phyloP scores from a whole-genome alignment of 2,888 invertebrate genomes.

The Drosophila acutilabella region DNA sequence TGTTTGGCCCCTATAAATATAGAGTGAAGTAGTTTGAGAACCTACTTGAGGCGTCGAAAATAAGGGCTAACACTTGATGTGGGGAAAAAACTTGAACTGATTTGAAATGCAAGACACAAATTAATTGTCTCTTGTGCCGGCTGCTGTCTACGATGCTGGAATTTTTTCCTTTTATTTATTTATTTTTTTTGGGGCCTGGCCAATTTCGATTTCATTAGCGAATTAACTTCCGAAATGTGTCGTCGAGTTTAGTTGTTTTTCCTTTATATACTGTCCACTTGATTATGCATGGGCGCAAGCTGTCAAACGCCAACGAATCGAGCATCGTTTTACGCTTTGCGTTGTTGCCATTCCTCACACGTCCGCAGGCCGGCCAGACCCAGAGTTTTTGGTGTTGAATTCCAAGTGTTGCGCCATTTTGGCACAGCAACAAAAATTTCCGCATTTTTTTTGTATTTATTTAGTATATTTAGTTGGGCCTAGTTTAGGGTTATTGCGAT shows the following conservation, averaged over 20 bases:
- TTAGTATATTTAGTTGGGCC: not conserved
- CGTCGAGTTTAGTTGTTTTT: constrained; percentile 3
- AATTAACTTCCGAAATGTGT: constrained; percentile 68
- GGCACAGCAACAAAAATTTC: constrained; percentile 24
- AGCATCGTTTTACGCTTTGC: not conserved
- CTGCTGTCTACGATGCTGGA: constrained; percentile 14
- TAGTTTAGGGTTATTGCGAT: constrained; percentile 4
- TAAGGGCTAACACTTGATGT: not conserved
- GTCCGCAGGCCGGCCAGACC: not conserved
- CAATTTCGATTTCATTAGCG: constrained; percentile 87
- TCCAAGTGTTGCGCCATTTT: constrained; percentile 41
- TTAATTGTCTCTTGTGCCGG: not conserved
- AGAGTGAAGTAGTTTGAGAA: not conserved
- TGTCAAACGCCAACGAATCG: constrained; percentile 16
- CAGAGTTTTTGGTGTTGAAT: constrained; percentile 48
- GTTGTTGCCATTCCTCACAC: not conserved
- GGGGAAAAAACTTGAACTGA: constrained; percentile 21
- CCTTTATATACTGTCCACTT: constrained; percentile 34
- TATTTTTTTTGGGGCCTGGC: constrained; percentile 17
- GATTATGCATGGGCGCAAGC: constrained; percentile 55
- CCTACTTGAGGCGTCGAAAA: not conserved
- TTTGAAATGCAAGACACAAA: constrained; percentile 85
- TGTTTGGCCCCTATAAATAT: not conserved
- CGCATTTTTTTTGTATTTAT: constrained; percentile 32
- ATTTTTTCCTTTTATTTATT: not conserved